phyloP scores from a whole-genome alignment of 2,113 vertebrate genomes.

The Pogona vitticeps region DNA sequence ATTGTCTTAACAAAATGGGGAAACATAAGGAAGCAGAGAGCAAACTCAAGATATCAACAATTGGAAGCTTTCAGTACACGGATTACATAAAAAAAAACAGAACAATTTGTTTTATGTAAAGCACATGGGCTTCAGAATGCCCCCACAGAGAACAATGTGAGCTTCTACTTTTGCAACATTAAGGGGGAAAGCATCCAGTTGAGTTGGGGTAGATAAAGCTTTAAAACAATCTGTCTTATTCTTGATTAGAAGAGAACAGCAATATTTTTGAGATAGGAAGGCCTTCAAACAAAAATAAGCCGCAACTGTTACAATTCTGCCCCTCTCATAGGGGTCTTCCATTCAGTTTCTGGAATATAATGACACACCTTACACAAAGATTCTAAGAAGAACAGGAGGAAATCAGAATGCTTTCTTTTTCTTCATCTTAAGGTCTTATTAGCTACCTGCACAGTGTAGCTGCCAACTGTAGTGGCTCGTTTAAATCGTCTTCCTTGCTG shows the following conservation, averaged over 20 bases:
- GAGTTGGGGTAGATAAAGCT: neutral
- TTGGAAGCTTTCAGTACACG: neutral
- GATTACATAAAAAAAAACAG: neutral
- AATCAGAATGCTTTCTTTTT: neutral
- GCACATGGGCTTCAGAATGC: neutral
- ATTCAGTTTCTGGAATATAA: neutral
- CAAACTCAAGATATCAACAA: too few species aligned
- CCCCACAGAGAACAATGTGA: neutral
- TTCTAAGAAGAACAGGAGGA: neutral
- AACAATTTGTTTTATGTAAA: neutral
- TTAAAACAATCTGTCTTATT: neutral
- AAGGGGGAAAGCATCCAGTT: neutral
- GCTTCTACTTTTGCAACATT: neutral
- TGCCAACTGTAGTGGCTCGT: conserved; percentile 89
- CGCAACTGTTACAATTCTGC: neutral
- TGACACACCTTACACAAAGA: neutral
- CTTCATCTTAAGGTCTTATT: accelerated
- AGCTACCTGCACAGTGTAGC: conserved; percentile 94
- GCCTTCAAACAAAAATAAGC: too few species aligned
- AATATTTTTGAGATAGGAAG: too few species aligned
- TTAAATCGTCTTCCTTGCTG: conserved; percentile 89
- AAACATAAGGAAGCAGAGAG: neutral
- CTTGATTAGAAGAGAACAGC: neutral
- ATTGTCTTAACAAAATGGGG: neutral
- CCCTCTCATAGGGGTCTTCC: neutral